phyloP scores from a whole-genome alignment of 2,113 vertebrate species.

The Piliocolobus tephrosceles region DNA sequence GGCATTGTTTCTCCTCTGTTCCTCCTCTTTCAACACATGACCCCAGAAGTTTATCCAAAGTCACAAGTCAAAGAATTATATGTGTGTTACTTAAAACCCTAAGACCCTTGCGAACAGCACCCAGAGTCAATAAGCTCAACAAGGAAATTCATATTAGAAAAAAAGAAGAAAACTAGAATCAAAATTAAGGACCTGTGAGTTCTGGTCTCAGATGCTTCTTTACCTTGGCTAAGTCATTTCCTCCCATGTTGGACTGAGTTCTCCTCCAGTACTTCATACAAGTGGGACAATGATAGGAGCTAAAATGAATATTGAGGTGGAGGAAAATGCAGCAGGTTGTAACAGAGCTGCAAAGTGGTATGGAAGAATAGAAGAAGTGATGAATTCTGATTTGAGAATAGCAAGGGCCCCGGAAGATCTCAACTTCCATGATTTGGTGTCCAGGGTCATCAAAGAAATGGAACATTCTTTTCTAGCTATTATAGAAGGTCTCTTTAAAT shows the following conservation, averaged over 20 bases:
- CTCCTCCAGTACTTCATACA: not conserved
- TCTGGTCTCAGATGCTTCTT: not conserved
- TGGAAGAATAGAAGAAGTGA: not conserved
- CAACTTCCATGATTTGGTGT: not conserved
- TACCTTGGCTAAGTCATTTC: not conserved
- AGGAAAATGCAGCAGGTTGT: not conserved
- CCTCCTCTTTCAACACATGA: not conserved
- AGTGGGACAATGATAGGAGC: not conserved
- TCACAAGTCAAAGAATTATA: not conserved
- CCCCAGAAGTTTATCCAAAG: not conserved
- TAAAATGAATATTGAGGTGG: not conserved
- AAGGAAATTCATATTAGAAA: not conserved
- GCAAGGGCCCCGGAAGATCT: not conserved
- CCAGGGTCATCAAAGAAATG: constrained; percentile 5
- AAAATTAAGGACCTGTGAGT: not conserved
- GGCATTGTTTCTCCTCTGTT: not conserved
- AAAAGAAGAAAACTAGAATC: not conserved
- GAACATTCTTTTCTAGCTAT: not conserved
- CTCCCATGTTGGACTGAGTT: not conserved
- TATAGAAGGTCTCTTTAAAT: not conserved
- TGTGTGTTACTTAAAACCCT: not conserved
- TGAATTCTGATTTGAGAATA: not conserved
- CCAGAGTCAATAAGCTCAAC: not conserved
- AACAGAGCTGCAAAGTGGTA: not conserved
- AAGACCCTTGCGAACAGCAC: not conserved